Evolutionary conservation across 2,888 invertebrate species (phyloP).

Genomic region (Campoplex capitator): DNA sequence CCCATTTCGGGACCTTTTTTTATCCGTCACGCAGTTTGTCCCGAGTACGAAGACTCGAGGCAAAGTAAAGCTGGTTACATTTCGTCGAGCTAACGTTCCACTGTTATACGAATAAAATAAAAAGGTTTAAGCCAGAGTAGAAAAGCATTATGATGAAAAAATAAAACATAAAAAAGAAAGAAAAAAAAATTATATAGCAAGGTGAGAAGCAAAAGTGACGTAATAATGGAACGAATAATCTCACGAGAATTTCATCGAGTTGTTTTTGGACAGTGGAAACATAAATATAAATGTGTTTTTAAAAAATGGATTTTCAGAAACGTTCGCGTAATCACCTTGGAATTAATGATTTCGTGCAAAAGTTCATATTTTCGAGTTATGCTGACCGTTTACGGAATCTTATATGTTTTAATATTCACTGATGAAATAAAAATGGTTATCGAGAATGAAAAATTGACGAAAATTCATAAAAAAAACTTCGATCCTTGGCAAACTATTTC

Average conservation of each 20-base stretch:
- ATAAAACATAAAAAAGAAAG: no score
- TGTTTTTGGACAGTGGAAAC: not conserved
- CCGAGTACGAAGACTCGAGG: conserved; percentile 8
- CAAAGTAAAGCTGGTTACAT: conserved; percentile 12
- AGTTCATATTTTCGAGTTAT: not conserved
- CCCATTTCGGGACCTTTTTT: conserved; percentile 34
- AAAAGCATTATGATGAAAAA: not conserved
- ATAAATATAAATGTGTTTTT: not conserved
- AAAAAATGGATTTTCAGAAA: not conserved
- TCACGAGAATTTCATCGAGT: not conserved
- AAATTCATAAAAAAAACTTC: not conserved
- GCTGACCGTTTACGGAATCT: not conserved
- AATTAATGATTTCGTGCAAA: not conserved
- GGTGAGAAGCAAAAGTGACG: not conserved
- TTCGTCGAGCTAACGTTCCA: conserved; percentile 11
- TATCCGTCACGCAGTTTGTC: conserved; percentile 44
- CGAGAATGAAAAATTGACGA: not conserved
- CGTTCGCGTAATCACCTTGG: not conserved
- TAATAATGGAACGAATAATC: not conserved
- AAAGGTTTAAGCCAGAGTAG: not conserved
- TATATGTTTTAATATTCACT: not conserved
- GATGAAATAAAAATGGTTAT: not conserved
- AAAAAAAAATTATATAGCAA: not conserved
- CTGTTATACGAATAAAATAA: conserved; percentile 6
- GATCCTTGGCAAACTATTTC: not conserved